Conservation (phyloP, 1,140 invertebrate species). For the Zeugodacus cucurbitae region DNA sequence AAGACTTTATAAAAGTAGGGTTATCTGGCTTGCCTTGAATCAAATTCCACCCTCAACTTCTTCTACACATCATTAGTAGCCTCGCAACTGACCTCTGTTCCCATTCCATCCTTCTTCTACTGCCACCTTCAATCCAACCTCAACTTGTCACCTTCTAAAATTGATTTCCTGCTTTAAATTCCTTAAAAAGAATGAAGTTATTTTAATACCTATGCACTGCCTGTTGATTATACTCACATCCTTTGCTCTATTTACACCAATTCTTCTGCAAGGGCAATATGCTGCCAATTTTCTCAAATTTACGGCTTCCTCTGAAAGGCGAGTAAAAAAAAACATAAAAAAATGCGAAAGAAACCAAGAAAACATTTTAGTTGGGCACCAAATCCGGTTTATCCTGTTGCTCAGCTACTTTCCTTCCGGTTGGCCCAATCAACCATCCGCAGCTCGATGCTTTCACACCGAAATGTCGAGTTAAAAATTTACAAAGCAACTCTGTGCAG, state of each 20-base stretch:
- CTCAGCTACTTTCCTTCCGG: constrained; percentile 2
- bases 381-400: constrained; percentile 29
- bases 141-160: no score
- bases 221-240: neutral
- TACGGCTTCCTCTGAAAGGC: neutral
- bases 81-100: no score
- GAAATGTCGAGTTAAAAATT: neutral
- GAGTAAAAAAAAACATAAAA: neutral
- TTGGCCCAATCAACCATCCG: neutral
- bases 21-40: no score
- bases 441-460: neutral
- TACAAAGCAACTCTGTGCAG: neutral
- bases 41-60: no score
- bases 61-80: no score
- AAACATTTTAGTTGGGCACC: constrained; percentile 5
- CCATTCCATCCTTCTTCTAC: no score
- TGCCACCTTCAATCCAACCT: neutral
- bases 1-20: no score
- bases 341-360: neutral
- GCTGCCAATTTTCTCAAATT: neutral
- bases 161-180: no score
- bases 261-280: neutral
- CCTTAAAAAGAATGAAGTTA: no score
- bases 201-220: neutral
- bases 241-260: neutral